Base-by-base conservation (phyloP, 1,140 invertebrate species). In the Paralvinella palmiformis region DNA sequence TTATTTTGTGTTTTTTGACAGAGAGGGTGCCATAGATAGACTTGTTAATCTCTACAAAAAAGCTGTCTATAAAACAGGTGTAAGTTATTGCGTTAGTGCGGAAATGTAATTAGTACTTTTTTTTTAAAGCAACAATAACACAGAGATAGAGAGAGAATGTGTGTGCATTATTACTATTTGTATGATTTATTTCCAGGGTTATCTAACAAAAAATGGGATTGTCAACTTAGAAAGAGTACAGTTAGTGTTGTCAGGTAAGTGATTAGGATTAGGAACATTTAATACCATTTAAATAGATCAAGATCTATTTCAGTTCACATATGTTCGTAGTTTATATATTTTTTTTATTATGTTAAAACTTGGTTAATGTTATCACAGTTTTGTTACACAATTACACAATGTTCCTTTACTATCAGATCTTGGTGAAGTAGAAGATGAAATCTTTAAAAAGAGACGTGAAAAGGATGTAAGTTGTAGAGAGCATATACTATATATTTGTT, bases 11-110 rank as follows among this genome's bases (percentile, higher is more conserved):
- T 68, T 17, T 59, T 63, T 57, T 71, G 70, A 35, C 67, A 78
- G 96, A 64, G 97, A 99, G 85, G 91, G 90, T 15, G 97, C 97
- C 0, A 97, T 99, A 66, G 96, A 99, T 81, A 84, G 95, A 62
- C 84, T 99, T 3, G 88, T 99, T 6, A 88, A 85, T 69, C 82
- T 99, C 22, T 99, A 99, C 76, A 99, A 99, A 82, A 90, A 94
- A 72, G 88, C 89, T 73, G 92, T 98, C 10, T 93, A 93, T 72
- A 94, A 91, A 82, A 96, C 93, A 41, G 88, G 88, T 70, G 90
- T 84, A 73, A 79, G 77, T 71, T 35, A 20, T 36, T 60, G 1
- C 17, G 2, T 36, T 35, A 56, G 20, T 3, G 32, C n/a, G 24
- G n/a, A 20, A 17, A 6, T 15, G 55, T 5, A 1, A 27, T 29